A percentile compares a stretch with the other conserved stretches of the same genome.
Evolutionary conservation across 2,797 vertebrate species (phyloP).

Genomic region (Anabacerthia variegaticeps): DNA sequence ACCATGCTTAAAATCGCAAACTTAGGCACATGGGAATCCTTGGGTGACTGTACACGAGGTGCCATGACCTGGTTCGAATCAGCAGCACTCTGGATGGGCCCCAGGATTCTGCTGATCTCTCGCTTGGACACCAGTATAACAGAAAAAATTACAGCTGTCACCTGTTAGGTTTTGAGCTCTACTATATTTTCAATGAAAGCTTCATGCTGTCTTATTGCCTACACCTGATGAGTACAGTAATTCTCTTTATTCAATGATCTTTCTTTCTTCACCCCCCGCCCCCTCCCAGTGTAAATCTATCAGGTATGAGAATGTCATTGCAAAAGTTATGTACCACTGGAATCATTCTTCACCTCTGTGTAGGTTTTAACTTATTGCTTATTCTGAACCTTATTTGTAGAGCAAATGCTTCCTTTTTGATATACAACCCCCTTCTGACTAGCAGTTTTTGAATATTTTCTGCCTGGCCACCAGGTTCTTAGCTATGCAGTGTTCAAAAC

Average conservation of each 20-base stretch:
- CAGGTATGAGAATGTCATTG: background rate
- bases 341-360: background rate
- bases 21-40: background rate
- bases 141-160: background rate
- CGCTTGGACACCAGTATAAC: background rate
- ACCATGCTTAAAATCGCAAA: background rate
- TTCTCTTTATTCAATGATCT: background rate
- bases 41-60: background rate
- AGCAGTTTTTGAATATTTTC: background rate
- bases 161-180: background rate
- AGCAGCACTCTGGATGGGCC: background rate
- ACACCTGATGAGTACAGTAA: background rate
- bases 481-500: background rate
- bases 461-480: background rate
- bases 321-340: background rate
- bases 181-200: background rate
- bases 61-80: background rate
- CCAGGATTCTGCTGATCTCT: conserved; percentile 7
- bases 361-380: background rate
- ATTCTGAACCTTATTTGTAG: background rate
- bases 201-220: background rate
- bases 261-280: too few species aligned
- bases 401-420: background rate
- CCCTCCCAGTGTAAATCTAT: background rate
- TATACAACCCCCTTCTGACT: background rate